phyloP scores from a whole-genome alignment of 2,113 vertebrate genomes.

The Ascaphus truei region DNA sequence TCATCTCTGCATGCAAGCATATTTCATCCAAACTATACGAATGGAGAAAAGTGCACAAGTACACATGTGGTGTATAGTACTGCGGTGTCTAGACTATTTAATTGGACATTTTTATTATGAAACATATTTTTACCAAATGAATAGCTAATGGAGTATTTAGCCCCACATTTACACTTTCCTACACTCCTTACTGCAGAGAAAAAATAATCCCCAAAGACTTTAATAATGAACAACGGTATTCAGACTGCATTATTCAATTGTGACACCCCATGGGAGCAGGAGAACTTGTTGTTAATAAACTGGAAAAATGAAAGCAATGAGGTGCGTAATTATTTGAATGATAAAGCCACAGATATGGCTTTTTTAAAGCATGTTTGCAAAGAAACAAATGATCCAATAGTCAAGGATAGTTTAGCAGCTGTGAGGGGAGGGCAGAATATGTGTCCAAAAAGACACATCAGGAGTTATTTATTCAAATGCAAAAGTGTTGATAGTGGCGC shows the following conservation, averaged over 20 bases:
- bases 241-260: conserved; percentile 10
- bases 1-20: background rate
- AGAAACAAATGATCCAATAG: background rate
- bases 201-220: background rate
- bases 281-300: conserved; percentile 16
- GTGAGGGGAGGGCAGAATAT: too few relatives aligned
- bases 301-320: conserved; percentile 16
- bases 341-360: conserved; percentile 12
- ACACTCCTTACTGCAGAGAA: conserved; percentile 1
- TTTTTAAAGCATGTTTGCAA: background rate
- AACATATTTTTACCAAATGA: conserved; percentile 5
- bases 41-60: background rate
- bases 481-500: too few relatives aligned
- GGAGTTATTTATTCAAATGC: too few relatives aligned
- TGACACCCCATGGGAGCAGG: background rate
- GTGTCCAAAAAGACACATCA: too few relatives aligned
- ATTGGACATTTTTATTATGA: conserved; percentile 1
- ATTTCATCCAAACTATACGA: background rate
- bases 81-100: background rate
- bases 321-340: conserved; percentile 11
- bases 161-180: background rate
- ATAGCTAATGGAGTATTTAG: conserved; percentile 7
- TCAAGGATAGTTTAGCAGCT: too few relatives aligned
- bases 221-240: background rate
- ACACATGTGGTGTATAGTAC: background rate